These are phyloP conservation scores for Falcaria lacertinaria DNA, from an alignment of 2,888 invertebrate genomes.

Conservation along the genomic window DNA sequence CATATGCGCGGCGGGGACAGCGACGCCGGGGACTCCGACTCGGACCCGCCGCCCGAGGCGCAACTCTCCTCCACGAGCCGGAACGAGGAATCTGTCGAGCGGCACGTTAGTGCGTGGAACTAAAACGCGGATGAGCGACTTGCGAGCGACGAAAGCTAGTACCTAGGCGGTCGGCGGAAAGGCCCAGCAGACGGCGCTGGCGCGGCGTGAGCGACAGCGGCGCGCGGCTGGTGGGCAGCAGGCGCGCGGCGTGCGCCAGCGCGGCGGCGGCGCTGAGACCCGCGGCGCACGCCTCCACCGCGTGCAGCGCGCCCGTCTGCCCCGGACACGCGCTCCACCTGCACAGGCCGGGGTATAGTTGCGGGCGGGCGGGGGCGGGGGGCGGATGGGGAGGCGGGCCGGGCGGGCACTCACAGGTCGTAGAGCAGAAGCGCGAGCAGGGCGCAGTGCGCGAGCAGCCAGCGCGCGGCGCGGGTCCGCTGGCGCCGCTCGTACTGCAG, in stretches of 20 bases:
- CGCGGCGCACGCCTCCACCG: conserved; percentile 39
- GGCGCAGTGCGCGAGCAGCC: conserved; percentile 79
- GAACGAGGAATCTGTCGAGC: conserved; percentile 18
- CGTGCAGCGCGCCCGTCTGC: conserved; percentile 49
- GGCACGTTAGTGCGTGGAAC: background rate
- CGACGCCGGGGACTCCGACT: conserved; percentile 11
- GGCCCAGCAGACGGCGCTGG: conserved; percentile 30
- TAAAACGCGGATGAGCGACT: background rate
- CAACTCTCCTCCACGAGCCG: conserved; percentile 2
- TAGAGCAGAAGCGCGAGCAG: conserved; percentile 76
- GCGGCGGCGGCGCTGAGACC: conserved; percentile 30
- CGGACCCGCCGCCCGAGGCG: conserved; percentile 2
- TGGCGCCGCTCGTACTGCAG: conserved; percentile 71
- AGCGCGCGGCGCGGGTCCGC: conserved; percentile 74
- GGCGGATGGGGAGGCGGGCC: background rate
- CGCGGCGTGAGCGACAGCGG: conserved; percentile 21
- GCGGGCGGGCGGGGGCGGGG: conserved; percentile 2
- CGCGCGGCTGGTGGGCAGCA: conserved; percentile 27
- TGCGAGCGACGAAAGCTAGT: background rate
- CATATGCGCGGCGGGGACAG: conserved; percentile 15
- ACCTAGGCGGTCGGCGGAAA: conserved; percentile 16
- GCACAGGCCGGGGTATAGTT: conserved; percentile 1
- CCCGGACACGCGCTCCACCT: conserved; percentile 63
- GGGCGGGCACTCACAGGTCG: conserved; percentile 79
- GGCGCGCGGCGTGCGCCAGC: conserved; percentile 26